phyloP scores from a whole-genome alignment of 2,113 vertebrate genomes.

The Baryphthengus martii region DNA sequence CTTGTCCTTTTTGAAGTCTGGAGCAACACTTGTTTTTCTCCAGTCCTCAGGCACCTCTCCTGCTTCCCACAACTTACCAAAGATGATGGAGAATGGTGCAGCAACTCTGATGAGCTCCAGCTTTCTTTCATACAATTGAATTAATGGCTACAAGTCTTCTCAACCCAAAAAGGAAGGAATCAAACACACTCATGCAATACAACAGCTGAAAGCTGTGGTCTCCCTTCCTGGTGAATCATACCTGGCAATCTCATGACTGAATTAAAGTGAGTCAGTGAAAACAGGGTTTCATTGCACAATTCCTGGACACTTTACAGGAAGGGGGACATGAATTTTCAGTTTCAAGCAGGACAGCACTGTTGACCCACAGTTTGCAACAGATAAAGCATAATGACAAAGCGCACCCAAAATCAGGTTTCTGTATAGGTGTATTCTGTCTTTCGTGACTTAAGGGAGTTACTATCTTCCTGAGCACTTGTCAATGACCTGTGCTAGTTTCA shows the following conservation, averaged over 20 bases:
- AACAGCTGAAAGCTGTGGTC: fast-evolving
- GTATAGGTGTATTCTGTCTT: not conserved
- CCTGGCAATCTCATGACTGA: not conserved
- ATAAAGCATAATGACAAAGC: not conserved
- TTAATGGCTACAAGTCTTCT: not conserved
- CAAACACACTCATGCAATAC: not conserved
- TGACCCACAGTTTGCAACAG: not conserved
- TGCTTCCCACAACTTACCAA: not conserved
- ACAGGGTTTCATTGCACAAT: not conserved
- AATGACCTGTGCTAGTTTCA: not conserved
- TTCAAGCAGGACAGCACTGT: not conserved
- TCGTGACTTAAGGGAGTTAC: not conserved
- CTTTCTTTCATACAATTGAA: not conserved
- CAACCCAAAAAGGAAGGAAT: not conserved
- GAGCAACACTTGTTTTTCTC: not conserved
- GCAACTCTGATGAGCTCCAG: not conserved
- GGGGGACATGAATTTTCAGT: not conserved
- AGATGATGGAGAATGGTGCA: no score
- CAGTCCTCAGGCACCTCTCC: no score
- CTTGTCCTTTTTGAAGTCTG: no score
- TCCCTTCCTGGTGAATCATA: not conserved
- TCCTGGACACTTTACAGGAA: not conserved
- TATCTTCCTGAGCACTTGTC: not conserved
- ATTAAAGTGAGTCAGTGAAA: not conserved
- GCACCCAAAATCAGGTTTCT: not conserved